Evolutionary conservation across 2,888 invertebrate species (phyloP).

Genomic region (Camponotus fellah): DNA sequence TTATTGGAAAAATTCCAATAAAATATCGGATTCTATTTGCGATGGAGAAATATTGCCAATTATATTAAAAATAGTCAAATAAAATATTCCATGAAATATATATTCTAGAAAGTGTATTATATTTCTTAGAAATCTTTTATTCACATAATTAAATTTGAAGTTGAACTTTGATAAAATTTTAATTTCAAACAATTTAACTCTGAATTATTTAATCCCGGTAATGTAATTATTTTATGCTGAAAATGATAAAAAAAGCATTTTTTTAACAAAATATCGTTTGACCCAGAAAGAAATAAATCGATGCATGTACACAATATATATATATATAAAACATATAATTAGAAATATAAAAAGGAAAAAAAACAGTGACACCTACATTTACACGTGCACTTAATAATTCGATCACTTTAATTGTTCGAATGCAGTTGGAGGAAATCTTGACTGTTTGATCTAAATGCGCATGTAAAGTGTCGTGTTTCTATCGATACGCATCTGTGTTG

Average conservation of each 20-base stretch:
- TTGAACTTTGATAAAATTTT: background rate
- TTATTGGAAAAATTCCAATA: background rate
- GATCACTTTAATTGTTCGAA: background rate
- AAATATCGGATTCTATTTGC: background rate
- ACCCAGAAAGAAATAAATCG: background rate
- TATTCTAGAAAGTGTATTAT: background rate
- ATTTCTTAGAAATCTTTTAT: conserved; percentile 1
- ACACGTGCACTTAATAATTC: background rate
- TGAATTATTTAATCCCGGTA: background rate
- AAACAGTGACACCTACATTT: background rate
- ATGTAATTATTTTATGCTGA: conserved; percentile 1
- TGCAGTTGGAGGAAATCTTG: background rate
- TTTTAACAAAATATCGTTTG: background rate
- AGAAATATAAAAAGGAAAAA: background rate
- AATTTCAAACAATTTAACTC: background rate
- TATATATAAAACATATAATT: background rate
- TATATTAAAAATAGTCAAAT: background rate
- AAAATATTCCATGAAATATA: background rate
- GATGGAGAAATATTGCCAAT: background rate
- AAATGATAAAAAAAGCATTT: background rate
- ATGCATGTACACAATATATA: no score
- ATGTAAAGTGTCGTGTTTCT: conserved; percentile 7
- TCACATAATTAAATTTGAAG: background rate
- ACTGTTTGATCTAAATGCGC: background rate
- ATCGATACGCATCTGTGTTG: conserved; percentile 14